Evolutionary conservation across 92 coral and sea anemone species (phyloP).

Genomic region (Zoanthus gigantus): DNA sequence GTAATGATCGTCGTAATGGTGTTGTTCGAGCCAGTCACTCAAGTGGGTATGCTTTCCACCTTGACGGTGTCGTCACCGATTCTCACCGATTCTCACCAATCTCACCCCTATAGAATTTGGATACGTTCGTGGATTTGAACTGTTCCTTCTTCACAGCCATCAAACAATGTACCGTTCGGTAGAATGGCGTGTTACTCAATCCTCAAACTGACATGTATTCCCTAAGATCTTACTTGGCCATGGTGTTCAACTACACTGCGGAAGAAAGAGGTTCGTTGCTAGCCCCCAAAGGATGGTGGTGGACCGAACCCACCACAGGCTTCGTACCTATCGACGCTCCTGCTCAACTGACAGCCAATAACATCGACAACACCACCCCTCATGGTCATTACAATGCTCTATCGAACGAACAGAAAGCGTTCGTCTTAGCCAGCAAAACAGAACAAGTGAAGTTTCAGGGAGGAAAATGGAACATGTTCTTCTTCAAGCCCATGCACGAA

Average conservation of each 20-base stretch:
- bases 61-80: not conserved
- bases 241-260: not conserved
- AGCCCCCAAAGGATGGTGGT: not conserved
- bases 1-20: not conserved
- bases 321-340: too few relatives aligned
- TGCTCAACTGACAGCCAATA: too few relatives aligned
- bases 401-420: too few relatives aligned
- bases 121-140: conserved; percentile 16
- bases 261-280: not conserved
- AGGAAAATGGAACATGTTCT: too few relatives aligned
- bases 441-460: too few relatives aligned
- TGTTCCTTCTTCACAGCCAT: conserved; percentile 21
- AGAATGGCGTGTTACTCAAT: not conserved
- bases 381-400: too few relatives aligned
- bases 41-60: not conserved
- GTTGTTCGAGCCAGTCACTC: not conserved
- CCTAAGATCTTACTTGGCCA: not conserved
- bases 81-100: not conserved
- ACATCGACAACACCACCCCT: too few relatives aligned
- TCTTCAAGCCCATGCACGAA: too few relatives aligned
- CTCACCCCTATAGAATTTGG: conserved; percentile 8
- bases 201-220: not conserved
- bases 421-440: too few relatives aligned
- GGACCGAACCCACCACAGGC: not conserved
- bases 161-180: not conserved